Percentiles rank a stretch among this genome's conserved stretches.
phyloP scores from a whole-genome alignment of 2,888 invertebrate genomes.

The Proisotoma minuta region DNA sequence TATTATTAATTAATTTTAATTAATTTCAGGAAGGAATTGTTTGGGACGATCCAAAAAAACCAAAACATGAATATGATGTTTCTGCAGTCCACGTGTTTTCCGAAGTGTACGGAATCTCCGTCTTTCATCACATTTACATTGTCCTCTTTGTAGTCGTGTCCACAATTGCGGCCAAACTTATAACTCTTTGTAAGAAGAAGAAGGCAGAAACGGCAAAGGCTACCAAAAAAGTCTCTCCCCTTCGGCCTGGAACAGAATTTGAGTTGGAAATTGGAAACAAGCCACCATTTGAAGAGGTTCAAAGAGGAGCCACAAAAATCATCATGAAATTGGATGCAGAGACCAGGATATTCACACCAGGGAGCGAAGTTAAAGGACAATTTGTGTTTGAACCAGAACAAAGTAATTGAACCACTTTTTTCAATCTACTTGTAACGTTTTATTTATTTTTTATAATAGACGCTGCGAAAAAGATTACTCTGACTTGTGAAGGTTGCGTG shows the following conservation, averaged over 20 bases:
- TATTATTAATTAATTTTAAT: neutral
- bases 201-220: neutral
- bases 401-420: too few relatives aligned
- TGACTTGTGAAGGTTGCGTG: too few relatives aligned
- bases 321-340: neutral
- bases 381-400: neutral
- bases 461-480: too few relatives aligned
- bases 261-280: neutral
- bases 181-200: neutral
- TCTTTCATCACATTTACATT: neutral
- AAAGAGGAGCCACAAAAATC: neutral
- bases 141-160: neutral
- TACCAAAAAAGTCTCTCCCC: neutral
- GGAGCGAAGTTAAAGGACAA: neutral
- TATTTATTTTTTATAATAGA: too few relatives aligned
- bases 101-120: neutral
- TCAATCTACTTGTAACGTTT: too few relatives aligned
- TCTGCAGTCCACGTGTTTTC: neutral
- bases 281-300: neutral
- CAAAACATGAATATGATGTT: neutral
- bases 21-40: neutral
- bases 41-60: neutral
- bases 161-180: neutral
- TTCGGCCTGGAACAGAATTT: neutral
- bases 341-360: neutral